Evolutionary conservation across 2,888 invertebrate species (phyloP).

Genomic region (Hoplodrina blanda): DNA sequence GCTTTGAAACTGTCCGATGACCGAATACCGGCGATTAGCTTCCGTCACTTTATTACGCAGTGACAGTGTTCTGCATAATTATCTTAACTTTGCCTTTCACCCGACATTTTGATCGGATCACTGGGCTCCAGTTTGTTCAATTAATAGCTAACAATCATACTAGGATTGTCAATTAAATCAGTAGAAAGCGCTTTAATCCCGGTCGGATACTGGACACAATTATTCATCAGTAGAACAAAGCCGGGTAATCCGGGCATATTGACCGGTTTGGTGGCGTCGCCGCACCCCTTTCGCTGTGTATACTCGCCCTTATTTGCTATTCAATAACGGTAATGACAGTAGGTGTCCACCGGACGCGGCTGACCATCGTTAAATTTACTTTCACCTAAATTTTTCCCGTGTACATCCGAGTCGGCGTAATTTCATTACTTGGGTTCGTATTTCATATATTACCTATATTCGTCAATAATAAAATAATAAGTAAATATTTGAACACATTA

Average conservation of each 20-base stretch:
- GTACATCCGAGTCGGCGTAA: conserved; percentile 7
- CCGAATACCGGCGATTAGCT: conserved; percentile 35
- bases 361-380: conserved; percentile 48
- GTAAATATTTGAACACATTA: conserved; percentile 16
- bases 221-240: conserved; percentile 88
- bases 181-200: conserved; percentile 87
- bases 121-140: conserved; percentile 77
- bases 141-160: conserved; percentile 86
- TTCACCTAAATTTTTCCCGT: conserved; percentile 41
- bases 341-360: conserved; percentile 58
- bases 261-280: conserved; percentile 78
- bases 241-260: conserved; percentile 86
- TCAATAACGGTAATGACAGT: conserved; percentile 77
- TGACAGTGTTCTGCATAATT: conserved; percentile 14
- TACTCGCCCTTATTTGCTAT: conserved; percentile 76
- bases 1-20: conserved; percentile 58
- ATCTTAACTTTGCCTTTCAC: conserved; percentile 43
- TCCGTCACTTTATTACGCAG: conserved; percentile 20
- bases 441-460: too few relatives aligned
- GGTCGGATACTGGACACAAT: conserved; percentile 87
- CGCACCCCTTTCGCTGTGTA: conserved; percentile 67
- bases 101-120: conserved; percentile 73
- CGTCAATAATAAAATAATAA: conserved; percentile 21
- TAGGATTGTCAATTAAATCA: conserved; percentile 89
- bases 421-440: conserved; percentile 26